These are phyloP conservation scores for Mamestra configurata DNA, from an alignment of 1,140 invertebrate species.

Conservation along the genomic window DNA sequence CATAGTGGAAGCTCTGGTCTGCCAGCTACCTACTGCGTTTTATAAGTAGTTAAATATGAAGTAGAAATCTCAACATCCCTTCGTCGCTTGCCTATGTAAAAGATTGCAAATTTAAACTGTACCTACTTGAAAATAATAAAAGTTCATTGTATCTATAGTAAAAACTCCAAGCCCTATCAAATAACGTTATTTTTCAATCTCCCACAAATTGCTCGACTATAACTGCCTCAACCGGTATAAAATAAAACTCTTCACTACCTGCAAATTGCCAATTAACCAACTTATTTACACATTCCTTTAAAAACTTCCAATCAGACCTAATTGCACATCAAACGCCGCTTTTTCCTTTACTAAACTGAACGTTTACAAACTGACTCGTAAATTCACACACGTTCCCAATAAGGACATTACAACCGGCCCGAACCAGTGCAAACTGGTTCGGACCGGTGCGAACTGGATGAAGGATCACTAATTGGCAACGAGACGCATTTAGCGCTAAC, in stretches of 20 bases:
- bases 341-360: not conserved
- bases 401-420: slow-evolving; percentile 36
- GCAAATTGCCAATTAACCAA: slow-evolving; percentile 12
- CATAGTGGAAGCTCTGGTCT: too few species aligned
- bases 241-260: not conserved
- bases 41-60: too few species aligned
- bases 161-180: not conserved
- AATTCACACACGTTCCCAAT: slow-evolving; percentile 46
- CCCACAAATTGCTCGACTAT: not conserved
- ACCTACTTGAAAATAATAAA: too few species aligned
- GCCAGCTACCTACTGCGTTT: too few species aligned
- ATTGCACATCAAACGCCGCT: slow-evolving; percentile 18
- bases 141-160: too few species aligned
- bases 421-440: slow-evolving; percentile 23
- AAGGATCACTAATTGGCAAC: slow-evolving; percentile 44
- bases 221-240: not conserved
- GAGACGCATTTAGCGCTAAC: slow-evolving; percentile 46
- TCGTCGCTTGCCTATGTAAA: too few species aligned
- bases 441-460: slow-evolving; percentile 24
- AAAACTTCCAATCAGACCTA: slow-evolving; percentile 36
- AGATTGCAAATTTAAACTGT: too few species aligned
- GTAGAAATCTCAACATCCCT: too few species aligned
- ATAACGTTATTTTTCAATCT: not conserved
- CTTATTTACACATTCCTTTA: slow-evolving; percentile 15
- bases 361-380: slow-evolving; percentile 42